Conservation (phyloP, 2,888 invertebrate species). For the Marronus borbonicus region DNA sequence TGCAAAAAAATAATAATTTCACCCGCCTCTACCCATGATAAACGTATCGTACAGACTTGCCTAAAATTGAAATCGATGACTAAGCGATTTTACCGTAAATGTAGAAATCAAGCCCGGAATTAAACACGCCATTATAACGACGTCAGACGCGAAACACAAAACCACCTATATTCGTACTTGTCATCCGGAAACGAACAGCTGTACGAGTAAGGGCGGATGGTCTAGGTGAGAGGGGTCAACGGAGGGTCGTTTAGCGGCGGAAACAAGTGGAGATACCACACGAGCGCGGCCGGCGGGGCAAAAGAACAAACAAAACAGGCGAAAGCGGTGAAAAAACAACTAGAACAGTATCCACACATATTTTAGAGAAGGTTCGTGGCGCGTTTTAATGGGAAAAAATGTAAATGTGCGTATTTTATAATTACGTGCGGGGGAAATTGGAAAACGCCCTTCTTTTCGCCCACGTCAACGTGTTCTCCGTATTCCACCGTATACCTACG, state of each 20-base stretch:
- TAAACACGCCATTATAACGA: neutral
- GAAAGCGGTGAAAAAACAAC: conserved; percentile 2
- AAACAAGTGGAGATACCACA: conserved; percentile 14
- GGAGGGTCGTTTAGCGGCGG: conserved; percentile 10
- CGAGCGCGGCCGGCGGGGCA: neutral
- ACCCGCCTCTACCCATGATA: too few species aligned
- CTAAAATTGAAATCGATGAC: conserved; percentile 18
- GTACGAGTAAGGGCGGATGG: neutral
- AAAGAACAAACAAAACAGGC: neutral
- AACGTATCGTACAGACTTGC: too few species aligned
- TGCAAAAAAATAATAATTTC: too few species aligned
- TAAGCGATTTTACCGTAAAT: neutral
- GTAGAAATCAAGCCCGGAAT: neutral
- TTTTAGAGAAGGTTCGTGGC: neutral
- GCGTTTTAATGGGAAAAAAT: conserved; percentile 40
- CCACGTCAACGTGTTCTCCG: neutral
- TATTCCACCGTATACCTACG: neutral
- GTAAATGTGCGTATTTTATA: conserved; percentile 42
- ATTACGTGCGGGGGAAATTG: conserved; percentile 30
- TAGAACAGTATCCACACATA: neutral
- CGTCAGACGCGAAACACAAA: conserved; percentile 10
- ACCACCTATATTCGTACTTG: conserved; percentile 12
- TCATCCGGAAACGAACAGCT: conserved; percentile 20
- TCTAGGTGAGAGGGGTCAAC: neutral
- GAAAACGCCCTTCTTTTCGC: conserved; percentile 19